Percentiles rank a stretch among this genome's conserved stretches.
Evolutionary conservation across 2,888 invertebrate species (phyloP).

Genomic region (Acanthopleura granulata): DNA sequence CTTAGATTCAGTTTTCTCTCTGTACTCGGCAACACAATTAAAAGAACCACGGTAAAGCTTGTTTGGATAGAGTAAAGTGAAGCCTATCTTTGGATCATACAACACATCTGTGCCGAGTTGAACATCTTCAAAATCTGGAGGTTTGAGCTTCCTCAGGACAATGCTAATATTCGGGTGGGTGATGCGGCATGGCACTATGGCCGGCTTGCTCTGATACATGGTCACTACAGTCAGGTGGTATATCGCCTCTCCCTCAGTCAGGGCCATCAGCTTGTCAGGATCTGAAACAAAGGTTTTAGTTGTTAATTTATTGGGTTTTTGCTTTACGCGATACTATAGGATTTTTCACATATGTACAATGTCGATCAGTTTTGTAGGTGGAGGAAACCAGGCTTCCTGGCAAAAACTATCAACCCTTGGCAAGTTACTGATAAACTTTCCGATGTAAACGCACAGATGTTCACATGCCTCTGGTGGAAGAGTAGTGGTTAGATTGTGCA

Average conservation of each 20-base stretch:
- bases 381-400: no score
- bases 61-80: slow-evolving; percentile 40
- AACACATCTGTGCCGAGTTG: slow-evolving; percentile 32
- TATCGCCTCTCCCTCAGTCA: not conserved
- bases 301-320: no score
- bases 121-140: slow-evolving; percentile 11
- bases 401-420: no score
- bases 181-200: slow-evolving; percentile 39
- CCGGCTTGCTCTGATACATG: slow-evolving; percentile 28
- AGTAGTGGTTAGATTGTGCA: no score
- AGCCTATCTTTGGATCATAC: slow-evolving; percentile 42
- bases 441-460: no score
- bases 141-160: slow-evolving; percentile 26
- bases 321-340: no score
- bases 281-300: slow-evolving; percentile 11
- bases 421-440: no score
- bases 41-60: slow-evolving; percentile 38
- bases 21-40: slow-evolving; percentile 33
- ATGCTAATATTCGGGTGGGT: slow-evolving; percentile 42
- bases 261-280: not conserved
- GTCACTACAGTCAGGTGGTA: not conserved
- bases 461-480: no score
- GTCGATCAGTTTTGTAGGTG: no score
- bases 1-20: slow-evolving; percentile 21
- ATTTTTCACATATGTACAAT: no score